Evolutionary conservation across 1,140 invertebrate genomes (phyloP), one percentile per base, ranked within the genome.

Genomic region (Metopolophium dirhodum): DNA sequence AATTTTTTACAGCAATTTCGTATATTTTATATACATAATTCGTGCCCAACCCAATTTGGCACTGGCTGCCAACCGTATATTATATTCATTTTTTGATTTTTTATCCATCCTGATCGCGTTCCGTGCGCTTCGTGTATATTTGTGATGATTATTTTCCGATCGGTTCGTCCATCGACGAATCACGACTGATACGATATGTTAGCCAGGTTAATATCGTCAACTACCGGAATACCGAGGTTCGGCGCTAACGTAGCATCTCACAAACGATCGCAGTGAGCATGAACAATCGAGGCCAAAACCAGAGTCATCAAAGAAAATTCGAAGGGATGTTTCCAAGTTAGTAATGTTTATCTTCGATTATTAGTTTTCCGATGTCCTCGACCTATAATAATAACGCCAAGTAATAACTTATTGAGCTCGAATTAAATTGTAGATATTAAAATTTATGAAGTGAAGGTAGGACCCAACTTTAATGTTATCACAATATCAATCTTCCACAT

Each of bases 1-100:
- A 41, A 54, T 85, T 85, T 85, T 47, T 41, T 93, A 93, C 35
- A 26, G 37, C 22, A 93, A 86, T 93, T 93, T 86, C 9, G 77
- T 93, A 57, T 86, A 86, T 93, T 77, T 93, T 93, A 93, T 93
- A 93, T 93, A 86, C 91, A 93, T 93, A 86, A 93, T 86, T 86
- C 57, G 91, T 85, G 91, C 91, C 91, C 91, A 93, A 57, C 91
- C 91, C 91, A 93, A 93, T 83, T 93, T 93, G 91, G 77, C 82
- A 85, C 91, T 51, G 82, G 91, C n/a, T 68, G 82, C 49, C 91
- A 22, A 85, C 49, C 82, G 91, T 51, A 41, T 93, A 54, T 23
- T 93, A 54, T 23, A n/a, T 82, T 37, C 35, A 41, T 37, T 68
- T 35, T 83, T 86, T 30, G 18, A 57, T 93, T 93, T 93, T 93